Percentiles rank a stretch among this genome's conserved stretches.
These are phyloP conservation scores for Choloepus didactylus DNA, from an alignment of 2,797 vertebrate species.

Conservation along the genomic window DNA sequence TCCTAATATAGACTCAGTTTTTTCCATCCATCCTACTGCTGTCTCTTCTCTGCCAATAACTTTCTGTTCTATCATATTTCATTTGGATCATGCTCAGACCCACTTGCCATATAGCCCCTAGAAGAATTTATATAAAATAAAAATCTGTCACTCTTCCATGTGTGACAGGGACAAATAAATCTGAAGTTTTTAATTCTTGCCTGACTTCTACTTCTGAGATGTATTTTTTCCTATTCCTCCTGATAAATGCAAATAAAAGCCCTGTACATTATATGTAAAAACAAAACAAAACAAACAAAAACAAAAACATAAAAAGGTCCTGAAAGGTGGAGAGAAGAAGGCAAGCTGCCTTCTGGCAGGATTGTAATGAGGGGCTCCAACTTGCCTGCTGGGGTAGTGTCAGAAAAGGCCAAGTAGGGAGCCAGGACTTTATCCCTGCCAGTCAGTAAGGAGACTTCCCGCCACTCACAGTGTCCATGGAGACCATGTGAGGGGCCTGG, in stretches of 20 bases:
- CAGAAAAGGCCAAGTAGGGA: background rate
- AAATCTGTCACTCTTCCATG: background rate
- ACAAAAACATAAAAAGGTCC: background rate
- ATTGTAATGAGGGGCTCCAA: background rate
- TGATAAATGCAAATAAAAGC: background rate
- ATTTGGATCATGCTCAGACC: background rate
- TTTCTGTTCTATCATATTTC: constrained; percentile 5
- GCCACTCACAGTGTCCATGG: background rate
- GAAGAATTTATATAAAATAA: background rate
- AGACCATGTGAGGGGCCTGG: background rate
- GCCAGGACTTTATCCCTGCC: background rate
- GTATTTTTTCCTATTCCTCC: background rate
- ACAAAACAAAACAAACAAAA: background rate
- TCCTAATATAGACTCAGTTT: background rate
- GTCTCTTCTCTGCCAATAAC: background rate
- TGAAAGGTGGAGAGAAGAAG: background rate
- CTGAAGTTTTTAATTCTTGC: background rate
- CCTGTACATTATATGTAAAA: background rate
- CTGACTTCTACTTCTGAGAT: background rate
- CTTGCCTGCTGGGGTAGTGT: background rate
- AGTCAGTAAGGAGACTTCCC: background rate
- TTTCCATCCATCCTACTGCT: background rate
- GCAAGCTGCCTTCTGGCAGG: background rate
- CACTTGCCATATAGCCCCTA: too few relatives aligned
- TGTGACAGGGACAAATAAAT: background rate